phyloP scores from a whole-genome alignment of 2,888 invertebrate genomes.

The Sinelater perroti region DNA sequence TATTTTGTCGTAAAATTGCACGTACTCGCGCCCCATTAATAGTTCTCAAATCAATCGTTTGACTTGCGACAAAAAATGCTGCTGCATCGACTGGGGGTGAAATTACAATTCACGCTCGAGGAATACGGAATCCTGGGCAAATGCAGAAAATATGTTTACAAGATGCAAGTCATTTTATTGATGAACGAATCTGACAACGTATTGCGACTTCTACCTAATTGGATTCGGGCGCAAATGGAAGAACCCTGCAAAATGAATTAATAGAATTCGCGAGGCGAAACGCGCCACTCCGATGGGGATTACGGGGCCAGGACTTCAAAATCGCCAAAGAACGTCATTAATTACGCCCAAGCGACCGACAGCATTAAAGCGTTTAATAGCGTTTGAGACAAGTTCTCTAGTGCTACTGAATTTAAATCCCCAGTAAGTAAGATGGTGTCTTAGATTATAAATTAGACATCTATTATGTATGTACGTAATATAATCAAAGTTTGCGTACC shows the following conservation, averaged over 20 bases:
- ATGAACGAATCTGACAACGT: constrained; percentile 54
- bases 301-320: constrained; percentile 53
- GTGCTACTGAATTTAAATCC: too few species aligned
- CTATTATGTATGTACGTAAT: too few species aligned
- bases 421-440: too few species aligned
- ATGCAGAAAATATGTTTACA: constrained; percentile 55
- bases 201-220: constrained; percentile 59
- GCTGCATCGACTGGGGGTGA: constrained; percentile 35
- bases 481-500: too few species aligned
- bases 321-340: constrained; percentile 56
- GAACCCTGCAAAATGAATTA: constrained; percentile 54
- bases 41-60: background rate
- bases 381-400: constrained; percentile 24
- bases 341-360: constrained; percentile 45
- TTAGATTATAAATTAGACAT: too few species aligned
- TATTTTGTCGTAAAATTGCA: constrained; percentile 31
- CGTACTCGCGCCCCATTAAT: constrained; percentile 20
- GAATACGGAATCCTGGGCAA: constrained; percentile 51
- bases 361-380: constrained; percentile 24
- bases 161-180: constrained; percentile 55
- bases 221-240: constrained; percentile 53
- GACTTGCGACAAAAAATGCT: background rate
- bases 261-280: constrained; percentile 53
- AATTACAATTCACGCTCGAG: constrained; percentile 51
- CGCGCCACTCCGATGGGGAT: constrained; percentile 44